phyloP scores from a whole-genome alignment of 2,113 vertebrate species.

The Pycnonotus jocosus region DNA sequence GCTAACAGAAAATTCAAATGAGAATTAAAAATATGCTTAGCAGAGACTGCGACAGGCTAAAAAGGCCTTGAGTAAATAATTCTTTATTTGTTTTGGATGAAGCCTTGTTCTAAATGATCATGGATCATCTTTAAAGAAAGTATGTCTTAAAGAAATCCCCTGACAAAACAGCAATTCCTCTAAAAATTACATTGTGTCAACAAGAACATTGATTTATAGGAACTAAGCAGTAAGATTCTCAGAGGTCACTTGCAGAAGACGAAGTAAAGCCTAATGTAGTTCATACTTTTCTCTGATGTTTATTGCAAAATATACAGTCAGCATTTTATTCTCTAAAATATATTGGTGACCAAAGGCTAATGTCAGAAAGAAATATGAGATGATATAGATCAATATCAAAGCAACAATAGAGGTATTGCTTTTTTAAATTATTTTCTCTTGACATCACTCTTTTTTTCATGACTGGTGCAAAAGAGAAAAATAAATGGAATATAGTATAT shows the following conservation, averaged over 20 bases:
- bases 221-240: not conserved
- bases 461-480: not conserved
- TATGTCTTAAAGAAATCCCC: not conserved
- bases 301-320: not conserved
- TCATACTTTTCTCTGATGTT: not conserved
- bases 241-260: not conserved
- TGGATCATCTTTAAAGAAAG: not conserved
- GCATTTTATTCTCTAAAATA: not conserved
- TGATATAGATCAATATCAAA: not conserved
- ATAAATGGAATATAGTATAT: not conserved
- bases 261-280: not conserved
- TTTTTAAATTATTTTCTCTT: not conserved
- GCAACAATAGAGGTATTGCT: not conserved
- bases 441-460: not conserved
- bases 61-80: not conserved
- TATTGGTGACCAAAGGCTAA: not conserved
- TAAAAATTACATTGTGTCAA: not conserved
- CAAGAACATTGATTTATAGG: not conserved
- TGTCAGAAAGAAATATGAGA: not conserved
- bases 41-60: not conserved
- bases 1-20: not conserved
- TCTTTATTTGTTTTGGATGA: not conserved
- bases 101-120: not conserved
- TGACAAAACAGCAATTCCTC: not conserved
- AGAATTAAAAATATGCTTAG: not conserved